These are phyloP conservation scores for Tricholauxania praeusta DNA, from an alignment of 2,888 invertebrate genomes.

Conservation along the genomic window DNA sequence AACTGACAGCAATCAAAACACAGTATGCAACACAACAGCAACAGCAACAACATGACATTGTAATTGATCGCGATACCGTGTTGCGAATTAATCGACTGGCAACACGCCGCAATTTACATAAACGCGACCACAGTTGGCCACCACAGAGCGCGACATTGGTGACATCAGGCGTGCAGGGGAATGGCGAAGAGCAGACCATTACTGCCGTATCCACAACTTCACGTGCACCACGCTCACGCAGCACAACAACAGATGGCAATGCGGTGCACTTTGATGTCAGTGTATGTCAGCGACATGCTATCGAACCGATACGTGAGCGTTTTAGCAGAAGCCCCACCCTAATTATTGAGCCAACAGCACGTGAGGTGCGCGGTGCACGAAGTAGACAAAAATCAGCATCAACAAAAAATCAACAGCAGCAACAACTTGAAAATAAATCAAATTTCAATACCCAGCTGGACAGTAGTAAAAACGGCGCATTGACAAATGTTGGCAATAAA, in stretches of 20 bases:
- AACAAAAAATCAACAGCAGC: conserved; percentile 17
- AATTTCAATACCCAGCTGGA: conserved; percentile 28
- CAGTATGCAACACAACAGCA: conserved; percentile 58
- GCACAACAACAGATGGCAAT: conserved; percentile 49
- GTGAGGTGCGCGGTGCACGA: conserved; percentile 37
- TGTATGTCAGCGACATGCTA: conserved; percentile 57
- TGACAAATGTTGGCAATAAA: conserved; percentile 25
- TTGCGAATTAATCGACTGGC: conserved; percentile 66
- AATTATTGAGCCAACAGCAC: conserved; percentile 52
- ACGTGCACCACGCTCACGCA: conserved; percentile 1
- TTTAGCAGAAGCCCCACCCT: conserved; percentile 60
- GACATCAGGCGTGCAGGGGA: background rate
- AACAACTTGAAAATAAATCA: conserved; percentile 35
- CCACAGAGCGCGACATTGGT: conserved; percentile 48
- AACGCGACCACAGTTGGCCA: conserved; percentile 66
- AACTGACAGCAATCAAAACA: conserved; percentile 60
- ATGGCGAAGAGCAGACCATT: background rate
- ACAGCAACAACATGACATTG: conserved; percentile 59
- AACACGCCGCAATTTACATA: conserved; percentile 58
- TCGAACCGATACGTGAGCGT: conserved; percentile 61
- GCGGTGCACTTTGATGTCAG: conserved; percentile 55
- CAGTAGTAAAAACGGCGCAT: conserved; percentile 32
- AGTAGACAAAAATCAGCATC: conserved; percentile 33
- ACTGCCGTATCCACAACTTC: background rate
- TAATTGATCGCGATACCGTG: conserved; percentile 66